phyloP scores from a whole-genome alignment of 2,888 invertebrate genomes.

The Rhagophthalmus giganteus region DNA sequence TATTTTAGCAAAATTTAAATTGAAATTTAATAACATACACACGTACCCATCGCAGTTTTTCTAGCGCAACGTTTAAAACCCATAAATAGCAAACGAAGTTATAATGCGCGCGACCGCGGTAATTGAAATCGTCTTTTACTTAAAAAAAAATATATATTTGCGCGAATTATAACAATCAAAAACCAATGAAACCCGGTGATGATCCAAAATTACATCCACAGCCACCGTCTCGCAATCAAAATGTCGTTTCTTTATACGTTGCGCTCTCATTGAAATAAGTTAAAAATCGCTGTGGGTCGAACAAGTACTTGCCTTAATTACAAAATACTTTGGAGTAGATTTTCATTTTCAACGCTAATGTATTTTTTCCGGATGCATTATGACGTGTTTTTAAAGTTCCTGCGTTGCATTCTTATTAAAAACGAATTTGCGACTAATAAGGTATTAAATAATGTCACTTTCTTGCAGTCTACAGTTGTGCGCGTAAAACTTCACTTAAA shows the following conservation, averaged over 20 bases:
- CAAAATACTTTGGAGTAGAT: neutral
- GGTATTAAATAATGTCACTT: too few species aligned
- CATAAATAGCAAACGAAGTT: conserved; percentile 9
- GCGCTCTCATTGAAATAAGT: conserved; percentile 8
- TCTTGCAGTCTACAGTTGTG: neutral
- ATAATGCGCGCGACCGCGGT: conserved; percentile 6
- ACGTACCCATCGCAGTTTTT: too few species aligned
- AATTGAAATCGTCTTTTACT: conserved; percentile 3
- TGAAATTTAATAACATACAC: conserved; percentile 13
- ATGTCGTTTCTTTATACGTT: conserved; percentile 18
- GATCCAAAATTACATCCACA: conserved; percentile 17
- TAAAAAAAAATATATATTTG: conserved; percentile 10
- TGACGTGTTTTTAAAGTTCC: neutral
- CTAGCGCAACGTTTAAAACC: neutral
- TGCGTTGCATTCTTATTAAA: neutral
- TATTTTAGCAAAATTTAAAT: conserved; percentile 5
- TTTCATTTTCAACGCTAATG: neutral
- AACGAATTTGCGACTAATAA: too few species aligned
- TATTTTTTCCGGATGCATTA: neutral
- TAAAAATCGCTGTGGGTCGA: conserved; percentile 1
- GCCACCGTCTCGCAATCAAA: conserved; percentile 22
- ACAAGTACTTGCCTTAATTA: neutral
- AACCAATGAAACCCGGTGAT: conserved; percentile 4
- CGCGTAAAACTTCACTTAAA: too few species aligned
- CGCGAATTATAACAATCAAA: conserved; percentile 15